Evolutionary conservation across 2,888 invertebrate genomes (phyloP).

Genomic region (Agrypnus murinus): DNA sequence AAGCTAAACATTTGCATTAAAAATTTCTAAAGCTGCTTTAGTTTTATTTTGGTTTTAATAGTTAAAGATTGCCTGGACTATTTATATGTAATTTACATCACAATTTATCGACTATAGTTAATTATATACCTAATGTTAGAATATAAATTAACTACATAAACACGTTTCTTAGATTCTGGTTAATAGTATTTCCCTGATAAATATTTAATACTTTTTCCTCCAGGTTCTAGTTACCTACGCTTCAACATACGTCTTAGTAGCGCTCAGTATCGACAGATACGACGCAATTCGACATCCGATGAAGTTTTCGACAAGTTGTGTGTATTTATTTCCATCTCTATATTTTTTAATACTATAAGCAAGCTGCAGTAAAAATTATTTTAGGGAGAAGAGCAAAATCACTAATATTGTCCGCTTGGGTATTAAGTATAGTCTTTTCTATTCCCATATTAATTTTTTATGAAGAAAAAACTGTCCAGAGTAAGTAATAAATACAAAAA

Average conservation of each 20-base stretch:
- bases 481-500: constrained; percentile 68
- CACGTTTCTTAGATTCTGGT: too few species aligned
- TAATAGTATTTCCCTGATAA: neutral
- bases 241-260: constrained; percentile 92
- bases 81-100: too few species aligned
- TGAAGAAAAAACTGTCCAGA: constrained; percentile 84
- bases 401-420: constrained; percentile 87
- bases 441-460: constrained; percentile 86
- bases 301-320: constrained; percentile 95
- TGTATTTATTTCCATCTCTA: constrained; percentile 71
- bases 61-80: too few species aligned
- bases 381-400: constrained; percentile 88
- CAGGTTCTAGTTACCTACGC: constrained; percentile 91
- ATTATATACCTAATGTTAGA: too few species aligned
- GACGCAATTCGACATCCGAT: constrained; percentile 95
- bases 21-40: too few species aligned
- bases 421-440: constrained; percentile 85
- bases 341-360: neutral
- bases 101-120: too few species aligned
- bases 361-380: constrained; percentile 58
- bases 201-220: too few species aligned
- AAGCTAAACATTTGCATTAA: too few species aligned
- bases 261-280: constrained; percentile 91
- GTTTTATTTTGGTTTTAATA: too few species aligned
- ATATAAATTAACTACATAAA: too few species aligned